Conservation (phyloP, 2,113 vertebrate species). For the Brienomyrus brachyistius region DNA sequence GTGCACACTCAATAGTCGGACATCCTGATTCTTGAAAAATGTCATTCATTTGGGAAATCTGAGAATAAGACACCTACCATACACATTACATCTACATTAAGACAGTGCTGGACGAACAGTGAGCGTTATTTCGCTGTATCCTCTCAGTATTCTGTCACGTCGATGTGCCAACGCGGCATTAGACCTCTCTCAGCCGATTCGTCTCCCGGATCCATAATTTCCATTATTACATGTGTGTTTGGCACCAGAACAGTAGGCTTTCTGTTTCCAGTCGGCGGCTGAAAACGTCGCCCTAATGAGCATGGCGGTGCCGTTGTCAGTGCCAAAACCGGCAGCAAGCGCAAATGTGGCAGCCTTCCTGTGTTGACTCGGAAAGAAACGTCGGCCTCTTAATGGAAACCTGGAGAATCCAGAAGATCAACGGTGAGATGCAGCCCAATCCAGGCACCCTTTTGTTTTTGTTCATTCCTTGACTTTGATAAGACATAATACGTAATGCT, state of each 20-base stretch:
- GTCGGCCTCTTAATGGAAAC: constrained; percentile 46
- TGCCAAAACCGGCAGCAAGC: constrained; percentile 40
- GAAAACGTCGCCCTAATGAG: constrained; percentile 51
- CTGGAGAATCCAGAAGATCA: constrained; percentile 54
- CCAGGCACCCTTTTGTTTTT: constrained; percentile 41
- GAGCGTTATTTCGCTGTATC: background rate
- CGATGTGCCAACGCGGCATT: constrained; percentile 5
- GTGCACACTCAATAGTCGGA: background rate
- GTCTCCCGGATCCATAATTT: constrained; percentile 39
- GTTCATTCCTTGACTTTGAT: background rate
- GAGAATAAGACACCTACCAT: background rate
- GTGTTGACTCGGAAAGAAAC: constrained; percentile 43
- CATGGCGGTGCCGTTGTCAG: constrained; percentile 48
- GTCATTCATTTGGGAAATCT: background rate
- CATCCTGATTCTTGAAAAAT: background rate
- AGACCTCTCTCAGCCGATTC: constrained; percentile 29
- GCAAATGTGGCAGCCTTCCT: constrained; percentile 37
- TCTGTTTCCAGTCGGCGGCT: constrained; percentile 41
- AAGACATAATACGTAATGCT: background rate
- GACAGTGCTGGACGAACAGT: background rate
- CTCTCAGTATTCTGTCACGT: constrained; percentile 8
- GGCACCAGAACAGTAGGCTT: constrained; percentile 28
- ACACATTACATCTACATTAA: background rate
- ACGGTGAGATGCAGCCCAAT: constrained; percentile 33
- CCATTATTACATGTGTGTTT: constrained; percentile 47